phyloP scores from a whole-genome alignment of 1,140 invertebrate genomes.

The Heterodera carotae region DNA sequence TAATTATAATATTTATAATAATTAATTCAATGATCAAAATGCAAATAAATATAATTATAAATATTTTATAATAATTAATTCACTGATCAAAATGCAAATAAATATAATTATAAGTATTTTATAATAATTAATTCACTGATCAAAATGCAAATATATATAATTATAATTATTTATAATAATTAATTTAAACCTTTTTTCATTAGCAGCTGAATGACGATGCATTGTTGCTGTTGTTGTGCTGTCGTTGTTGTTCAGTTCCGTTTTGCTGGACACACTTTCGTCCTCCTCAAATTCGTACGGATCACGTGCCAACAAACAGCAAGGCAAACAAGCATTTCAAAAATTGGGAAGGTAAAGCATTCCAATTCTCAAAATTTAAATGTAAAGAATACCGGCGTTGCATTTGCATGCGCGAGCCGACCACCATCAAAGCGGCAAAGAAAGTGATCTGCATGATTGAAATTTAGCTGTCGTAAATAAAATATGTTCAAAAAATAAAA shows the following conservation, averaged over 20 bases:
- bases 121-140: not conserved
- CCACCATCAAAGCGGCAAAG: constrained; percentile 66
- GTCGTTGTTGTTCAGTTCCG: not conserved
- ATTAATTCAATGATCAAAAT: no score
- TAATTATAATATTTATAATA: no score
- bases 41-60: no score
- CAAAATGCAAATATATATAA: not conserved
- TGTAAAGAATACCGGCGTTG: constrained; percentile 22
- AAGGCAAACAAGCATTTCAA: constrained; percentile 65
- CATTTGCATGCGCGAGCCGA: constrained; percentile 65
- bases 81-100: not conserved
- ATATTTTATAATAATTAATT: no score
- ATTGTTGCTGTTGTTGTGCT: not conserved
- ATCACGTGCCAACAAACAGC: constrained; percentile 46
- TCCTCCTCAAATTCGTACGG: constrained; percentile 16
- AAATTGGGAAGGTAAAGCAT: not conserved
- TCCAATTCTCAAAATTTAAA: not conserved
- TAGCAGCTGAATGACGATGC: not conserved
- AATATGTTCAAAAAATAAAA: not conserved
- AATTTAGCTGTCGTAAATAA: not conserved
- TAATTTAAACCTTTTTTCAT: not conserved
- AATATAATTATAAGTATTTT: not conserved
- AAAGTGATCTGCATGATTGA: constrained; percentile 66
- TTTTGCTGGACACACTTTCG: constrained; percentile 27
- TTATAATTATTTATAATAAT: not conserved